phyloP scores from a whole-genome alignment of 2,888 invertebrate genomes.

The Branchellion lobata region DNA sequence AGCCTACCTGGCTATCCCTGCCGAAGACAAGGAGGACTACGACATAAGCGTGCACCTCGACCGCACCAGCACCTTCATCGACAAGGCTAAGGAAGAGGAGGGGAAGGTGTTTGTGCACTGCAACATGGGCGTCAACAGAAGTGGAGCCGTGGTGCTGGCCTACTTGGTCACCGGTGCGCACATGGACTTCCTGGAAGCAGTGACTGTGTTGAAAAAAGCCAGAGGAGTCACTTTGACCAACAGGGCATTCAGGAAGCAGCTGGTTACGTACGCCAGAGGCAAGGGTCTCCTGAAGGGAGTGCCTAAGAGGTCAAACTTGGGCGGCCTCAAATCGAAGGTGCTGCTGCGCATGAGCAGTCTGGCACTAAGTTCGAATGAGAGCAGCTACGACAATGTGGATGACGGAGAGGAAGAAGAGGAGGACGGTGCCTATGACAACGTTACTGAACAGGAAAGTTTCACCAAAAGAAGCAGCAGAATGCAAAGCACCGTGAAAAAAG shows the following conservation, averaged over 20 bases:
- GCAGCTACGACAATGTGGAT: not conserved
- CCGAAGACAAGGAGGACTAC: slow-evolving; percentile 52
- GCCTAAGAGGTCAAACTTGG: not conserved
- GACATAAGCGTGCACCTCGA: slow-evolving; percentile 51
- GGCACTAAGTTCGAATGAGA: not conserved
- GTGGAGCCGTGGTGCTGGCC: slow-evolving; percentile 51
- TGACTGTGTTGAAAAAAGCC: slow-evolving; percentile 48
- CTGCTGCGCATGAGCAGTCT: too few species aligned
- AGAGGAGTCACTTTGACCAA: slow-evolving; percentile 50
- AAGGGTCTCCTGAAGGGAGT: slow-evolving; percentile 49
- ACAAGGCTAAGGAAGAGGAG: slow-evolving; percentile 43
- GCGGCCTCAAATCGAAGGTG: too few species aligned
- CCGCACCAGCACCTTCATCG: slow-evolving; percentile 50
- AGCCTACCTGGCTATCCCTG: slow-evolving; percentile 50
- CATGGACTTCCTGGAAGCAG: slow-evolving; percentile 49
- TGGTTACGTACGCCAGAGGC: slow-evolving; percentile 50
- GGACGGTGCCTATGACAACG: not conserved
- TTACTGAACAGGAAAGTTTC: too few species aligned
- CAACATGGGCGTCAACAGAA: slow-evolving; percentile 53
- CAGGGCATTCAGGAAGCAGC: slow-evolving; percentile 51
- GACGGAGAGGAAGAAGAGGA: not conserved
- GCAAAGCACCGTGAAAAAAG: too few species aligned
- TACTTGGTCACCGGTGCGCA: slow-evolving; percentile 49
- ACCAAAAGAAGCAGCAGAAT: too few species aligned
- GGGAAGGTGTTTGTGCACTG: slow-evolving; percentile 52